A percentile compares a stretch with the other conserved stretches of the same genome.
Conservation (phyloP, 2,888 invertebrate genomes). For the Papilio elwesi region DNA sequence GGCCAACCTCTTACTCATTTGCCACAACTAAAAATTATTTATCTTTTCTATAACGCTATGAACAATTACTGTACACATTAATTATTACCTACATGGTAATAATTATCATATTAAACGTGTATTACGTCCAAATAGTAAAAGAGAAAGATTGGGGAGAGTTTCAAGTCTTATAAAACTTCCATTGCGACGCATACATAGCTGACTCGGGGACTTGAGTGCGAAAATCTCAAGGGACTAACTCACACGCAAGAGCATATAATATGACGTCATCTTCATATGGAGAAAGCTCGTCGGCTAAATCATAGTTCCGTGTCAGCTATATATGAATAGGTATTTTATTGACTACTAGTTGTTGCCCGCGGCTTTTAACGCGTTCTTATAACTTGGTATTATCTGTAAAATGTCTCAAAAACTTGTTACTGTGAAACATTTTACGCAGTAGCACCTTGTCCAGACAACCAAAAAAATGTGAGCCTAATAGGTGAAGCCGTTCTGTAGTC, state of each 20-base stretch:
- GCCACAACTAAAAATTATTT: neutral
- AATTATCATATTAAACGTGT: too few species aligned
- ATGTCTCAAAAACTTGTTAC: too few species aligned
- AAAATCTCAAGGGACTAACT: constrained; percentile 8
- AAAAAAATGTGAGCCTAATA: too few species aligned
- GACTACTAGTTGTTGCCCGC: neutral
- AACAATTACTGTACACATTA: neutral
- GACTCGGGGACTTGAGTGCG: neutral
- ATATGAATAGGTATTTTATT: neutral
- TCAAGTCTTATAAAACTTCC: constrained; percentile 7
- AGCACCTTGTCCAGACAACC: too few species aligned
- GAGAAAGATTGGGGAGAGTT: neutral
- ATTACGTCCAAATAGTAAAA: neutral
- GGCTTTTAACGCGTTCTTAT: too few species aligned
- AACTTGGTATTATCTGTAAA: too few species aligned
- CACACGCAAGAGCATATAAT: constrained; percentile 6
- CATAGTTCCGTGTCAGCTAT: neutral
- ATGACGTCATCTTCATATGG: constrained; percentile 9
- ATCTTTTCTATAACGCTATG: neutral
- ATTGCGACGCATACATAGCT: neutral
- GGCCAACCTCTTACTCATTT: too few species aligned
- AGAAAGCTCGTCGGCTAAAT: too few species aligned
- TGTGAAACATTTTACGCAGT: too few species aligned
- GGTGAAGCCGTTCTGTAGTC: too few species aligned
- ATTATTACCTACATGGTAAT: neutral